Evolutionary conservation across 2,888 invertebrate genomes (phyloP).

Genomic region (Cheilosia variabilis): DNA sequence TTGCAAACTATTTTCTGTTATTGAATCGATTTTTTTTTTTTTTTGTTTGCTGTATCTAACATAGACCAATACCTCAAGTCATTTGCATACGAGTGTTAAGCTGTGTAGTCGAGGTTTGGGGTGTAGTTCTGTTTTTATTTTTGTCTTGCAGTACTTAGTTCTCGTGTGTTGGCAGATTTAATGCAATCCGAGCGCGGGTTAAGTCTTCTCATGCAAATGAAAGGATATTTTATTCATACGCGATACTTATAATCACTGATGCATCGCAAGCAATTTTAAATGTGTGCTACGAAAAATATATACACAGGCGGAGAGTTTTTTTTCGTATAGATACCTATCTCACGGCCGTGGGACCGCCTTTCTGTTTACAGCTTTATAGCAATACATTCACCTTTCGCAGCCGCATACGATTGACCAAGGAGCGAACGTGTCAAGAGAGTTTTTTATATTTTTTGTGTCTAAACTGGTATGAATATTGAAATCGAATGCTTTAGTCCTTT

Average conservation of each 20-base stretch:
- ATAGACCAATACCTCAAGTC: conserved; percentile 33
- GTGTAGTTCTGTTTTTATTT: background rate
- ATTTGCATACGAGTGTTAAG: conserved; percentile 48
- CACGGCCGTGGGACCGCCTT: conserved; percentile 34
- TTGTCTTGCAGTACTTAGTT: background rate
- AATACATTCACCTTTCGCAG: conserved; percentile 19
- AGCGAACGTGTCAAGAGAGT: conserved; percentile 10
- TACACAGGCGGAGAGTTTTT: background rate
- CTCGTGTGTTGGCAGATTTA: conserved; percentile 13
- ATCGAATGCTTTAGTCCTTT: conserved; percentile 77
- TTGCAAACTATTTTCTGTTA: conserved; percentile 66
- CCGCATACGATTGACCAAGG: background rate
- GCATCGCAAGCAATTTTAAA: conserved; percentile 41
- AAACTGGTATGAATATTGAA: conserved; percentile 80
- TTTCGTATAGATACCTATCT: background rate
- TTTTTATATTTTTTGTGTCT: conserved; percentile 12
- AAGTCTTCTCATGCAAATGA: conserved; percentile 62
- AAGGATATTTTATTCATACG: conserved; percentile 71
- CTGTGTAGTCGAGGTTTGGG: background rate
- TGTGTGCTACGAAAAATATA: background rate
- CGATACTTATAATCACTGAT: conserved; percentile 57
- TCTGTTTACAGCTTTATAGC: conserved; percentile 30
- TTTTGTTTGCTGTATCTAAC: no score
- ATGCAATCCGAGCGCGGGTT: conserved; percentile 44
- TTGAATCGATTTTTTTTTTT: conserved; percentile 44